Percentiles rank a stretch among this genome's conserved stretches.
Evolutionary conservation across 2,113 vertebrate genomes (phyloP).

Genomic region (Entelurus aequoreus): DNA sequence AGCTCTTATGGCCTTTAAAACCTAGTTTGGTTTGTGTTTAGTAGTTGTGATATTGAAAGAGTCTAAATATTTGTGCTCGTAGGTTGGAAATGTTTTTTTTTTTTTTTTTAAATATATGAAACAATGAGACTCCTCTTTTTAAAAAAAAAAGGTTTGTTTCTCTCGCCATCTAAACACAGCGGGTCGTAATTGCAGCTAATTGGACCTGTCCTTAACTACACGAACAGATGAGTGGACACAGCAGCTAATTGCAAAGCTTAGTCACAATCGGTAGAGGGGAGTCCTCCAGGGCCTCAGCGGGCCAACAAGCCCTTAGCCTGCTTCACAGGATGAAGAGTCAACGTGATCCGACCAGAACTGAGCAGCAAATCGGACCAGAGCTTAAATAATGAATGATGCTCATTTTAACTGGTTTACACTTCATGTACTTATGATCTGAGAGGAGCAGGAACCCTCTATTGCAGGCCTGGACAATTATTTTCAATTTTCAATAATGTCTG

Average conservation of each 20-base stretch:
- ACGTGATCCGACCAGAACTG: too few relatives aligned
- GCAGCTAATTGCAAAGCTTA: constrained; percentile 18
- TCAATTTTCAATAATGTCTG: too few relatives aligned
- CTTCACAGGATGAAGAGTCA: neutral
- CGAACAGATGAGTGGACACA: neutral
- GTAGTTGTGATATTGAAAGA: constrained; percentile 39
- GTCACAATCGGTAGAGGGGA: constrained; percentile 65
- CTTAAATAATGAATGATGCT: too few relatives aligned
- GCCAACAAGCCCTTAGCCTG: constrained; percentile 31
- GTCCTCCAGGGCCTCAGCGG: constrained; percentile 51
- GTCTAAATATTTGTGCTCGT: constrained; percentile 51
- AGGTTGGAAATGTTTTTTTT: neutral
- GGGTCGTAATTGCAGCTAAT: constrained; percentile 37
- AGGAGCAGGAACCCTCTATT: too few relatives aligned
- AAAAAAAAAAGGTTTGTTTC: neutral
- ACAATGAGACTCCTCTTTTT: neutral
- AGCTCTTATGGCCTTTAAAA: constrained; percentile 10
- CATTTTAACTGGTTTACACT: too few relatives aligned
- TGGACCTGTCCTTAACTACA: constrained; percentile 13
- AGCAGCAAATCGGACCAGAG: too few relatives aligned
- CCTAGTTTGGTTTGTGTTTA: constrained; percentile 23
- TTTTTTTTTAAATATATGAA: neutral
- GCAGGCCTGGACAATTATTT: too few relatives aligned
- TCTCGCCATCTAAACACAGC: constrained; percentile 19
- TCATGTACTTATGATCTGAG: too few relatives aligned